Base-by-base conservation (phyloP, 2,888 invertebrate species). In the Aelia acuminata region DNA sequence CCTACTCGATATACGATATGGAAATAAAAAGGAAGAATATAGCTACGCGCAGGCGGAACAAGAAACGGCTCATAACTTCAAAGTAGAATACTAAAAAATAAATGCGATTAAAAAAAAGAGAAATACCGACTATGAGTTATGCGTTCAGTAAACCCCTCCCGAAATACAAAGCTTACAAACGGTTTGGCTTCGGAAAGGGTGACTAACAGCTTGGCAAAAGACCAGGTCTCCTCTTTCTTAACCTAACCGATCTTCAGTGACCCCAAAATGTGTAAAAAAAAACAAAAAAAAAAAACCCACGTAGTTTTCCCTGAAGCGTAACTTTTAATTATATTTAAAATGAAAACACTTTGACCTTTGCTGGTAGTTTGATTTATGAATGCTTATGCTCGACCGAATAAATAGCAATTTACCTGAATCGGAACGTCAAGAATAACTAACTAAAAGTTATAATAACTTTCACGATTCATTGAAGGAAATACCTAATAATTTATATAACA, bases 131-230 rank as follows among this genome's bases (percentile, higher is more conserved):
- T 31, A 70, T 70, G 63, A 70, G 63, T 70, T 70, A 70, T 70
- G 63, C 63, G 63, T 70, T 70, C 35, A 70, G 63, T 70, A 70
- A 70, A 70, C 63, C 35, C 31, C 63, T 70, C 63, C 63, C 63
- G 35, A 70, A 70, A 70, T 70, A 70, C 63, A 70, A 70, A 70
- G 63, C 31, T 70, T 70, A 70, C 63, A 70, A 70, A 70, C 31
- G 63, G 63, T 70, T 70, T 70, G 63, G 63, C 31, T 70, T 70
- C 31, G 63, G 31, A 7, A 35, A 35, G 63, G 63, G 31, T 70
- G 63, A 70, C 63, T 70, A 70, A 70, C 31, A 18, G 63, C 35
- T 70, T 70, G 63, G 63, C 63, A 70, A 15, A 26, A 10, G 63
- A 70, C 63, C 63, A 70, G 63, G 18, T 70, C 22, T 53, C 22